Evolutionary conservation across 2,797 vertebrate genomes (phyloP), one percentile per base, ranked within the genome.

Genomic region (Rhabdophis nuchalis): DNA sequence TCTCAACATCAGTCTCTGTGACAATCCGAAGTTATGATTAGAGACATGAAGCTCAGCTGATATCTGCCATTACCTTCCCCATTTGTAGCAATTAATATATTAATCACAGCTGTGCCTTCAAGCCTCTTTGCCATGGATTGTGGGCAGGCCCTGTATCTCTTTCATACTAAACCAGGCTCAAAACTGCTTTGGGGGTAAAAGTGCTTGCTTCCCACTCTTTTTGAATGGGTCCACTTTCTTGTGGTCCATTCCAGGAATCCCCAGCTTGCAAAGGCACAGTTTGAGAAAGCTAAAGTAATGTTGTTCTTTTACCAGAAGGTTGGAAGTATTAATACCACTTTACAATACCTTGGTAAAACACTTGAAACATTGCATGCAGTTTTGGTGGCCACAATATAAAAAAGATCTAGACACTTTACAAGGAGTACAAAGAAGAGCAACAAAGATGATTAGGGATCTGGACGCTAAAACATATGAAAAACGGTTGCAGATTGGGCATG

Each of bases 31-130:
- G 88, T 90, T 61, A 25, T 32, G 53, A 64, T 85, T 85, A 85
- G 86, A 46, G 86, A 41, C 50, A 41, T 52, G 36, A 86, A 86
- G 72, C 92, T 88, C 89, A 85, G 86, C 86, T 91, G 89, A 41
- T 56, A 52, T 58, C 89, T 53, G 64, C 61, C 87, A 64, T 23
- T 85, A 41, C 64, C 56, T 85, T 93, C 82, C 77, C 29, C 10
- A 61, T 16, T 46, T 46, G n/a, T 54, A 54, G 18, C 87, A 36
- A 88, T 88, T 93, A 85, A 5, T 50, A 6, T 86, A 88, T 93
- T 90, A 91, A 64, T 29, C 64, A 50, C 89, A 91, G 86, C 68
- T 91, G 92, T 10, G 89, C 18, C 56, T 82, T 93, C 32, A 14
- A 46, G 20, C 14, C 54, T 58, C 16, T 13, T 20, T 27, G 23